phyloP scores from a whole-genome alignment of 2,797 vertebrate species.

The Saxicola maurus region DNA sequence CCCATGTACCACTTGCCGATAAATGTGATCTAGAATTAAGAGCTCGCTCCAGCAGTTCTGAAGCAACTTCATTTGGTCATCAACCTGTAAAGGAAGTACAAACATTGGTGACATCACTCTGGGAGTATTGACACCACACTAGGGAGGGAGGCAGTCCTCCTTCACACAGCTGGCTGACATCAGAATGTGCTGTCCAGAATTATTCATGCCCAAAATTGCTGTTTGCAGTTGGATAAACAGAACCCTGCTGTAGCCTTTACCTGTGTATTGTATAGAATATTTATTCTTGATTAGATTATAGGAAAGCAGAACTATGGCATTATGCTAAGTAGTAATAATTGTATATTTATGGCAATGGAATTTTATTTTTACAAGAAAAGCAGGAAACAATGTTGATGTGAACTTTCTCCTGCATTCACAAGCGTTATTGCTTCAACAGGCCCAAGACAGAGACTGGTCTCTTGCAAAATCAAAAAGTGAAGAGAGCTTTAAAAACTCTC shows the following conservation, averaged over 20 bases:
- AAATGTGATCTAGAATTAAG: constrained; percentile 96
- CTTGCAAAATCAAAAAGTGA: not conserved
- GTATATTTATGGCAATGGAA: not conserved
- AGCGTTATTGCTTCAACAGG: not conserved
- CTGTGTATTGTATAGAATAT: not conserved
- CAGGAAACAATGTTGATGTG: not conserved
- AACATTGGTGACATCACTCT: not conserved
- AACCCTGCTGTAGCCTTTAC: not conserved
- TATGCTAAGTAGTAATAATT: not conserved
- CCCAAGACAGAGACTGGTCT: not conserved
- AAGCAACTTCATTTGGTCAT: constrained; percentile 99
- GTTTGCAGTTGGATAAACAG: not conserved
- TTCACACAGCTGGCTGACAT: not conserved
- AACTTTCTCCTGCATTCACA: not conserved
- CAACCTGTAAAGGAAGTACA: constrained; percentile 80
- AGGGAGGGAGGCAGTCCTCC: not conserved
- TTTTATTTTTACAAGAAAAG: not conserved
- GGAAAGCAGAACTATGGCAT: not conserved
- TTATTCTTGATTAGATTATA: not conserved
- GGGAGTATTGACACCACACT: not conserved
- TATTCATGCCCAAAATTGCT: not conserved
- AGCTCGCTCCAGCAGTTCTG: constrained; percentile 99
- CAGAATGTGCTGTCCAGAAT: not conserved
- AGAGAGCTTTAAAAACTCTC: not conserved
- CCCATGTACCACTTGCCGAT: constrained; percentile 93